A percentile compares a stretch with the other conserved stretches of the same genome.
phyloP scores from a whole-genome alignment of 2,113 vertebrate species.

The Oxyura jamaicensis region DNA sequence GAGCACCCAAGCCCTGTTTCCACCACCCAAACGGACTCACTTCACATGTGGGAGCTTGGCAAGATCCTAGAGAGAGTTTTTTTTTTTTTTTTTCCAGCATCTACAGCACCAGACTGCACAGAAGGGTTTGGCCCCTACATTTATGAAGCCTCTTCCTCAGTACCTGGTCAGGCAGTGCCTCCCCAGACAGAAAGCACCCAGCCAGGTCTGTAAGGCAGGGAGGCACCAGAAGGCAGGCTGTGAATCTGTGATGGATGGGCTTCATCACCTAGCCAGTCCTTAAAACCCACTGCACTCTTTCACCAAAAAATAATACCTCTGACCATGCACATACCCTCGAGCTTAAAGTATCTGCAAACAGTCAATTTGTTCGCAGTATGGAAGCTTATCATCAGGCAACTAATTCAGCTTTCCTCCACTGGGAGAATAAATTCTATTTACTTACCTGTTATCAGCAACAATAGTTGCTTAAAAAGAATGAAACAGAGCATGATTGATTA shows the following conservation, averaged over 20 bases:
- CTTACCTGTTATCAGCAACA: constrained; percentile 57
- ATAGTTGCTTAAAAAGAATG: constrained; percentile 18
- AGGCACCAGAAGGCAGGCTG: neutral
- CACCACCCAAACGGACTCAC: neutral
- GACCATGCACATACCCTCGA: neutral
- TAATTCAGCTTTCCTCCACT: constrained; percentile 20
- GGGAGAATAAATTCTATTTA: constrained; percentile 58
- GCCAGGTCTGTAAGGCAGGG: neutral
- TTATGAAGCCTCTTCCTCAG: neutral
- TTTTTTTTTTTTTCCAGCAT: neutral
- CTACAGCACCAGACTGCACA: neutral
- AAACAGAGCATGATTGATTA: constrained; percentile 42
- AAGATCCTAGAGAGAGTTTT: neutral
- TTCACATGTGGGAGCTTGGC: neutral
- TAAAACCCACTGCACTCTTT: neutral
- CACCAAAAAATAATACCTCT: neutral
- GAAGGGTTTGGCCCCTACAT: neutral
- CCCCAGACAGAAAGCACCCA: neutral
- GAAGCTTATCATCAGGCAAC: constrained; percentile 42
- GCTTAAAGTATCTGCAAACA: constrained; percentile 1
- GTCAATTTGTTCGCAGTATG: neutral
- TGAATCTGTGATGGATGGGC: neutral
- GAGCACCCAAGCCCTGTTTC: fast-evolving
- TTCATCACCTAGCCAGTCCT: neutral
- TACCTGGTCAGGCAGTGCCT: neutral